Base-by-base conservation (phyloP, 2,888 invertebrate genomes). In the Pyralis farinalis region DNA sequence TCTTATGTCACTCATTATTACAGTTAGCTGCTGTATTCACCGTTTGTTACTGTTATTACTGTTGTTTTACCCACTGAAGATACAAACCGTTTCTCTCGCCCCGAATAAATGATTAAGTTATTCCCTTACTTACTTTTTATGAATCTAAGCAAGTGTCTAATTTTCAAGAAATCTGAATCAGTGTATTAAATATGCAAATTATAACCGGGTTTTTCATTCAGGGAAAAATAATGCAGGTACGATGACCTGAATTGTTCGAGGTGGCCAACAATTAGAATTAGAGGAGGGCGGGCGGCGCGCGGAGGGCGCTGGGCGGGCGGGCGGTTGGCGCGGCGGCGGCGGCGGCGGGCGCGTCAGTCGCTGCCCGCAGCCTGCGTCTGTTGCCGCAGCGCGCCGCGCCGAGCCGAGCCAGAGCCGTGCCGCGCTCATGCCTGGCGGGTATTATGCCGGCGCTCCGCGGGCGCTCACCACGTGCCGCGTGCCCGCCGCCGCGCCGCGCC, bases 261-360 rank as follows among this genome's bases (percentile, higher is more conserved):
- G 79, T 79, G 73, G 78, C 66, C 69, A 83, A 74, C 82, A 85
- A 82, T 85, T 82, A 79, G 75, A 81, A 78, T 73, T 72, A 73
- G 70, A 73, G 71, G 72, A 68, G 69, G 43, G 65, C 60, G 73
- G 63, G 62, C 49, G 46, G 43, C 52, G 58, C 53, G 65, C 58
- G 61, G 58, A 55, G 60, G 49, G 42, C 44, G 53, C 46, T 48
- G 53, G 49, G 55, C 49, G 53, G 55, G 55, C 55, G 58, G 53
- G 65, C 58, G 61, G 58, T 53, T 59, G 49, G 4, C 58, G 55
- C 49, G 53, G 52, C 47, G 51, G 53, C 53, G 61, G 51, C 49
- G 46, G 51, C 43, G 58, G 52, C 55, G 52, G 60, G 55, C 56
- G 56, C 69, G 65, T 52, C 65, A 66, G 69, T 66, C 65, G 69